Base-by-base conservation (phyloP, 2,888 invertebrate species). In the Tetropium fuscum region DNA sequence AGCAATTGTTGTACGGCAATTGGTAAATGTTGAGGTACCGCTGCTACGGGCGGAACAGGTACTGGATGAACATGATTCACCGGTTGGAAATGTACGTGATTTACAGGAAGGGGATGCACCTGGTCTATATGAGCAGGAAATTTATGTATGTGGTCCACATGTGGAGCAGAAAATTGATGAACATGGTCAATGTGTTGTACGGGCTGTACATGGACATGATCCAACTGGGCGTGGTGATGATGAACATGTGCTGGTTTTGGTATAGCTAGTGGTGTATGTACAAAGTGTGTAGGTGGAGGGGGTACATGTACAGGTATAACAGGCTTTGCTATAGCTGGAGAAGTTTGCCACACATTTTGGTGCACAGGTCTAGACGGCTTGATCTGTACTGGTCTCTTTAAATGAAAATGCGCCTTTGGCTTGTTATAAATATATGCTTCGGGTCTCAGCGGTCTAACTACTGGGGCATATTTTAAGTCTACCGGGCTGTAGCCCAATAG, bases 401-500 rank as follows among this genome's bases (percentile, higher is more conserved):
- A 34, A 22, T 67, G 66, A 11, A 71, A 66, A n/a, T 68, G 70
- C 32, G 69, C 38, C 18, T 65, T 68, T 11, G 74, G 72, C 58
- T 58, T 69, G 1, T 64, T 54, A 41, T 73, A 73, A 43, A 60
- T 60, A 45, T 73, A 70, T 8, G 66, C 69, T 13, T 62, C 66
- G 27, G 68, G 65, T 51, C 55, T 70, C 1, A 78, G 59, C 2
- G 77, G 78, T 55, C 72, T 69, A 13, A 77, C 51, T 3, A 78
- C 72, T 10, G 78, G 74, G 7, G 73, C 68, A 54, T 74, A 72
- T 63, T 71, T 76, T 3, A 74, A 48, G 51, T 76, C 73, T 4
- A 78, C 71, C 1, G 76, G 73, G 2, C 74, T 69, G 41, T 77
- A 76, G 11, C 77, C 77, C 7, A 78, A 43, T 1, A 78, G 55